A percentile compares a stretch with the other conserved stretches of the same genome.
phyloP scores from a whole-genome alignment of 64 coral and sea anemone species.

The Trachythela sp. region DNA sequence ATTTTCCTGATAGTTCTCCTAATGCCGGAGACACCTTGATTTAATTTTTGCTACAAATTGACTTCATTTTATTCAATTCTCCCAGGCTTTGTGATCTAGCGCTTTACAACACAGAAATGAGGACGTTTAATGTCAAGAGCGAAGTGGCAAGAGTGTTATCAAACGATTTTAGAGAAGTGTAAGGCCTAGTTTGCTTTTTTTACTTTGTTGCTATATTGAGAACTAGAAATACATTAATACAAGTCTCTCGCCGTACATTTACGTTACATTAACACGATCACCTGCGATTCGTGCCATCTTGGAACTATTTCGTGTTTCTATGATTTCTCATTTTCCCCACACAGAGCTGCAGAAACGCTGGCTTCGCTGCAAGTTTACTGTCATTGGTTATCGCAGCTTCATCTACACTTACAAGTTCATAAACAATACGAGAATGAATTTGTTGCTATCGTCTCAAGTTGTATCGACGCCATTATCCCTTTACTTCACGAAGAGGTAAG shows the following conservation, averaged over 20 bases:
- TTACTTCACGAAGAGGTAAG: slow-evolving; percentile 82
- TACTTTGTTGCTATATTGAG: neutral
- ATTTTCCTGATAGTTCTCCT: too few relatives aligned
- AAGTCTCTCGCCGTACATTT: too few relatives aligned
- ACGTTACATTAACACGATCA: too few relatives aligned
- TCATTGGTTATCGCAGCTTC: slow-evolving; percentile 88
- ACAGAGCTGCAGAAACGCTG: slow-evolving; percentile 77
- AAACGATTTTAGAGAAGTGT: slow-evolving; percentile 91
- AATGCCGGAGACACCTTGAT: neutral
- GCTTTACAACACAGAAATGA: slow-evolving; percentile 72
- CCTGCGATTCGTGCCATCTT: neutral
- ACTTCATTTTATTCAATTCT: neutral
- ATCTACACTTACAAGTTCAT: slow-evolving; percentile 77
- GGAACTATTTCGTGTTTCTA: neutral
- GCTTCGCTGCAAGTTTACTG: slow-evolving; percentile 87
- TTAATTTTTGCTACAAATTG: neutral
- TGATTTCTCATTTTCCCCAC: neutral
- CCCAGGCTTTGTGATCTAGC: slow-evolving; percentile 69
- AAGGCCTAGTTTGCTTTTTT: slow-evolving; percentile 35
- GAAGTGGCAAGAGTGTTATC: slow-evolving; percentile 55
- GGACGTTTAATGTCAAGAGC: slow-evolving; percentile 54
- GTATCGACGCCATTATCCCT: slow-evolving; percentile 71
- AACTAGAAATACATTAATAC: too few relatives aligned
- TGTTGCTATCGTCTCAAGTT: slow-evolving; percentile 74
- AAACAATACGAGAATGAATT: slow-evolving; percentile 88